Evolutionary conservation across 2,888 invertebrate species (phyloP).

Genomic region (Trissonchulus latispiculum): DNA sequence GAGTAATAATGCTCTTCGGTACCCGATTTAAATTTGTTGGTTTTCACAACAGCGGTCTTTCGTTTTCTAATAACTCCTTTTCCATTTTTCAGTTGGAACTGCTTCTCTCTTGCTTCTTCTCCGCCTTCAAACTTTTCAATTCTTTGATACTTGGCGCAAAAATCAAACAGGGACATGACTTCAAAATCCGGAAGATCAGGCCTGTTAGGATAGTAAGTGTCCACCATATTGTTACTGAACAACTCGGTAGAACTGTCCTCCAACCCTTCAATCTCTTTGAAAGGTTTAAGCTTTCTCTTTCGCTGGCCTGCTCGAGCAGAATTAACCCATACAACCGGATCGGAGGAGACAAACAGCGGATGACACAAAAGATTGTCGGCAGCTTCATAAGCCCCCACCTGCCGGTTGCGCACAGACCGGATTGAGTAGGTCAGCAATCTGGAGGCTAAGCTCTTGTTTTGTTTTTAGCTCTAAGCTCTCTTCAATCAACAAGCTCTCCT

Average conservation of each 20-base stretch:
- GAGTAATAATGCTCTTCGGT: background rate
- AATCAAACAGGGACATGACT: background rate
- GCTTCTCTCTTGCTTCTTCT: too few relatives aligned
- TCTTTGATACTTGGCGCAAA: background rate
- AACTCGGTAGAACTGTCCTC: background rate
- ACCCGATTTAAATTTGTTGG: too few relatives aligned
- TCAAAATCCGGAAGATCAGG: background rate
- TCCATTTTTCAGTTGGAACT: background rate
- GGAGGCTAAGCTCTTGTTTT: background rate
- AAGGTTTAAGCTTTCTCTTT: background rate
- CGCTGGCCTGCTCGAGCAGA: background rate
- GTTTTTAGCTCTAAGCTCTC: too few relatives aligned
- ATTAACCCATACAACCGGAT: background rate
- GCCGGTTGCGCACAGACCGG: background rate
- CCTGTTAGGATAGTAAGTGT: background rate
- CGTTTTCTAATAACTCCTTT: background rate
- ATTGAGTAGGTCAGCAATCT: background rate
- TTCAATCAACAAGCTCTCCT: too few relatives aligned
- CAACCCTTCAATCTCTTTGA: background rate
- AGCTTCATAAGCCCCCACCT: slow-evolving; percentile 12
- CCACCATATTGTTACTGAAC: background rate
- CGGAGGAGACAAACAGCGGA: background rate
- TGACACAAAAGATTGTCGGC: background rate
- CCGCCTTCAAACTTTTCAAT: too few relatives aligned
- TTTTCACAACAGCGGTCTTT: background rate